Evolutionary conservation across 2,113 vertebrate species (phyloP).

Genomic region (Propithecus coquereli): DNA sequence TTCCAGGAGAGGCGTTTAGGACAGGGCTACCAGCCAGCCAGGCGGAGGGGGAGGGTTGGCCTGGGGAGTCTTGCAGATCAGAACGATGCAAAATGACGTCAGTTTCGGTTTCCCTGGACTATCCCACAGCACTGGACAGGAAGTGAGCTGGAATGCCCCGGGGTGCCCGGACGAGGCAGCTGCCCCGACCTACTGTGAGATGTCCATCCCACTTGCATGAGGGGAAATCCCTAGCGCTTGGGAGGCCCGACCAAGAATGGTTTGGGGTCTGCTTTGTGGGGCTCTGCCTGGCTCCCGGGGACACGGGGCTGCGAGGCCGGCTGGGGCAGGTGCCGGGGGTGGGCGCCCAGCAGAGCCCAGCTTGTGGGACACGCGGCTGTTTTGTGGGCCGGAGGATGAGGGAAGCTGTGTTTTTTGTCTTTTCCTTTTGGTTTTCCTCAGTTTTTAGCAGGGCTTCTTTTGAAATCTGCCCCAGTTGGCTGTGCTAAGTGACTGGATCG

Average conservation of each 20-base stretch:
- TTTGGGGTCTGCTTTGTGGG: background rate
- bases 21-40: background rate
- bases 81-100: background rate
- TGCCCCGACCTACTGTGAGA: background rate
- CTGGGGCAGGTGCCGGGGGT: background rate
- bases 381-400: background rate
- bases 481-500: background rate
- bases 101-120: background rate
- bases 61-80: background rate
- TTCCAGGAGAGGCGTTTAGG: background rate
- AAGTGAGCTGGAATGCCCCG: background rate
- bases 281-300: background rate
- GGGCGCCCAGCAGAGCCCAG: background rate
- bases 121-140: background rate
- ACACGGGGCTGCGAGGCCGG: background rate
- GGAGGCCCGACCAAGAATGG: background rate
- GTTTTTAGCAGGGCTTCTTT: background rate
- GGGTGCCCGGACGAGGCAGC: too few relatives aligned
- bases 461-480: background rate
- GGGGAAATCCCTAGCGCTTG: background rate
- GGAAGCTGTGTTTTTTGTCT: background rate
- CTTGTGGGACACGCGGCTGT: rapidly evolving
- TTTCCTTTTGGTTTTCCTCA: background rate
- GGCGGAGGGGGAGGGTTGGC: background rate
- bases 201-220: background rate